Evolutionary conservation across 2,888 invertebrate genomes (phyloP).

Genomic region (Acronicta aceris): DNA sequence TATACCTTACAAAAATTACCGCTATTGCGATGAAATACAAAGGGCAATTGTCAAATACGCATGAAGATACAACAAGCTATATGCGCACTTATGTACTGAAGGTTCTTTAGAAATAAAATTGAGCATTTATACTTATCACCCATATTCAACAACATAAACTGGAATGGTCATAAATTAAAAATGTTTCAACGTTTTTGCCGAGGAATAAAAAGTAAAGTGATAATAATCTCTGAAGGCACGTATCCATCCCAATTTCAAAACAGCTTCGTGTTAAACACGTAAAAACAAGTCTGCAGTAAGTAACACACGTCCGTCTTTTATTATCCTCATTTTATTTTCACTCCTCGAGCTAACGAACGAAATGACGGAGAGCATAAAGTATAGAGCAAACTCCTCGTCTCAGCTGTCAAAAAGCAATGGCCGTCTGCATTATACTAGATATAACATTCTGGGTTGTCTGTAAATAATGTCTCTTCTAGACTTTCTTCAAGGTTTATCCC

Average conservation of each 20-base stretch:
- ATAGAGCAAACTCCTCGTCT: slow-evolving; percentile 15
- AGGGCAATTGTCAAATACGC: too few species aligned
- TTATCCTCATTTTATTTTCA: slow-evolving; percentile 69
- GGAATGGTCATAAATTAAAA: slow-evolving; percentile 19
- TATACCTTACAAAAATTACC: too few species aligned
- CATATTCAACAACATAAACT: slow-evolving; percentile 2
- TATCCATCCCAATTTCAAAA: slow-evolving; percentile 55
- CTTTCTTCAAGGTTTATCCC: slow-evolving; percentile 22
- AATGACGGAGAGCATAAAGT: slow-evolving; percentile 52
- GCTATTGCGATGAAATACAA: too few species aligned
- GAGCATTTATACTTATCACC: background rate
- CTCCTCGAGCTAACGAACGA: slow-evolving; percentile 54
- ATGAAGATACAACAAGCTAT: too few species aligned
- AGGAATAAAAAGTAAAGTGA: slow-evolving; percentile 29
- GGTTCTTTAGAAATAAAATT: background rate
- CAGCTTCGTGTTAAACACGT: slow-evolving; percentile 42
- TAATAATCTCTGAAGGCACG: slow-evolving; percentile 54
- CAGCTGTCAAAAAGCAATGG: slow-evolving; percentile 21
- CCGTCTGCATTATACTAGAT: too few species aligned
- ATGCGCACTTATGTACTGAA: too few species aligned
- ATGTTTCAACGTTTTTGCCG: slow-evolving; percentile 22
- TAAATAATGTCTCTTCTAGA: slow-evolving; percentile 28
- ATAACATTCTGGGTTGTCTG: too few species aligned
- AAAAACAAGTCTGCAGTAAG: slow-evolving; percentile 67
- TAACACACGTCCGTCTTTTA: slow-evolving; percentile 70